Base-by-base conservation (phyloP, 1,140 invertebrate species). In the Anoplophora glabripennis region DNA sequence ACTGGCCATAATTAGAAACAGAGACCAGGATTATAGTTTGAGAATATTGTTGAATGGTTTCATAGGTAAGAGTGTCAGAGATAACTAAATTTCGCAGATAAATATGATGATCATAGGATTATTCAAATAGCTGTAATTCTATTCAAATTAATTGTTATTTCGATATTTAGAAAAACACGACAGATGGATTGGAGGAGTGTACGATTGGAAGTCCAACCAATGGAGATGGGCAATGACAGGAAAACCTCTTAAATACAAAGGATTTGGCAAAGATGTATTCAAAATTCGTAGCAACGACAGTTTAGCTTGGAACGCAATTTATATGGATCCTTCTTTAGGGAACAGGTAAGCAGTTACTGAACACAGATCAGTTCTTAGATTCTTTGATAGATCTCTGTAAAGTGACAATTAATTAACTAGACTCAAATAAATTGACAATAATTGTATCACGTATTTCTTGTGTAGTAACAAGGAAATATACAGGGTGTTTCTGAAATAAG, bases 101-200 rank as follows among this genome's bases (percentile, higher is more conserved):
- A n/a, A n/a, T n/a, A n/a, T n/a, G n/a, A n/a, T n/a, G n/a, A n/a
- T n/a, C n/a, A n/a, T n/a, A n/a, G n/a, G n/a, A n/a, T n/a, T n/a
- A n/a, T n/a, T n/a, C n/a, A n/a, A n/a, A n/a, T n/a, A n/a, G n/a
- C n/a, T 15, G 5, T 3, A 1, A 51, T n/a, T 11, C 4, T 36
- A n/a, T 3, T 12, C 5, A 51, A 28, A 3, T n/a, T 17, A 17
- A 54, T 45, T 56, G 18, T 48, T 34, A n/a, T 14, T 44, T 54
- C 68, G 11, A 44, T 57, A 76, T 75, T n/a, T 73, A 88, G 86
- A 79, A 14, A 80, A 78, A 60, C 72, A 83, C 1, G 86, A 87
- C 60, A 78, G 88, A 63, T 90, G 88, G 88, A 87, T 89, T 59
- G 88, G 86, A 7, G 87, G 87, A 4, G 83, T 86, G 41, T 90